These are phyloP conservation scores for Dicranocentrus wangi DNA, from an alignment of 2,888 invertebrate genomes.

Conservation along the genomic window DNA sequence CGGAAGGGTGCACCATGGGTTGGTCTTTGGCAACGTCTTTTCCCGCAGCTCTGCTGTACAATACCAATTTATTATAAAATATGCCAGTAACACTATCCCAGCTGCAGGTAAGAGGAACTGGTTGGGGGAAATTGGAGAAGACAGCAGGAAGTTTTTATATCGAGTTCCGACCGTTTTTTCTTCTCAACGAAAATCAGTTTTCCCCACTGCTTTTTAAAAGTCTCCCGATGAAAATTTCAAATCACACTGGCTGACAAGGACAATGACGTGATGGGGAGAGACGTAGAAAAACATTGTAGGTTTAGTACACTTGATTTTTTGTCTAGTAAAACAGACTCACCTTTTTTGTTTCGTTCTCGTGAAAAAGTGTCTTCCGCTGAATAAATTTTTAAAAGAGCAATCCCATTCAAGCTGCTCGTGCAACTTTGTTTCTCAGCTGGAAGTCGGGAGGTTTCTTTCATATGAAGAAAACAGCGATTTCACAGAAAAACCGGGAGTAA, in stretches of 20 bases:
- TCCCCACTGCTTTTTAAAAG: constrained; percentile 16
- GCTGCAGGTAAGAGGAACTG: constrained; percentile 13
- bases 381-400: constrained; percentile 53
- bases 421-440: constrained; percentile 24
- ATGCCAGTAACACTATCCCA: no score
- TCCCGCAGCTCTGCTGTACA: background rate
- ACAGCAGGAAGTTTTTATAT: constrained; percentile 51
- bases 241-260: constrained; percentile 48
- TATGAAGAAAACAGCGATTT: background rate
- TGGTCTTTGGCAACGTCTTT: background rate
- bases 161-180: constrained; percentile 15
- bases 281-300: constrained; percentile 31
- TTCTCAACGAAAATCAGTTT: constrained; percentile 11
- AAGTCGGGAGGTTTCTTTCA: background rate
- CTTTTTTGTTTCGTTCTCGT: background rate
- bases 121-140: constrained; percentile 38
- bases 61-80: background rate
- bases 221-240: constrained; percentile 43
- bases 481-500: background rate
- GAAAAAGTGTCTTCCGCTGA: background rate
- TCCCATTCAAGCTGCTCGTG: constrained; percentile 34
- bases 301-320: constrained; percentile 14
- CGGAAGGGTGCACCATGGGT: background rate
- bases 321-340: background rate
- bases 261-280: constrained; percentile 38